These are phyloP conservation scores for Chrysocyon brachyurus DNA, from an alignment of 2,797 vertebrate genomes.

Conservation along the genomic window DNA sequence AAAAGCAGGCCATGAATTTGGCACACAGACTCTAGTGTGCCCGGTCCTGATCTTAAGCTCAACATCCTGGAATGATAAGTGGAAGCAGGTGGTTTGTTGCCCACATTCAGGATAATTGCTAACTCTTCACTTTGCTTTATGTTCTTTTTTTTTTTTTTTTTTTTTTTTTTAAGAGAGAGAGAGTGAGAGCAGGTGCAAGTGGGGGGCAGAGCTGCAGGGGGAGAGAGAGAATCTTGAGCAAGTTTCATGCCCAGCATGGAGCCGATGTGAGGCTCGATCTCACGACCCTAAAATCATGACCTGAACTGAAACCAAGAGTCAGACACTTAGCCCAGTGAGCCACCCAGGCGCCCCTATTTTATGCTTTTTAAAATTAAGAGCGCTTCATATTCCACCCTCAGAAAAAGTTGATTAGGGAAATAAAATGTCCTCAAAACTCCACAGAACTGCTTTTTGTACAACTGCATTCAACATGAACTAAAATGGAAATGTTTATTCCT, in stretches of 20 bases:
- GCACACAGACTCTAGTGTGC: not conserved
- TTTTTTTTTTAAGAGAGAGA: not conserved
- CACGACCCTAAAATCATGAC: not conserved
- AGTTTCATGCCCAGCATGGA: not conserved
- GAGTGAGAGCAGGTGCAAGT: not conserved
- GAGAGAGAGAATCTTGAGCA: not conserved
- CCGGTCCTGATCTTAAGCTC: not conserved
- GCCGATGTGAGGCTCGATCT: not conserved
- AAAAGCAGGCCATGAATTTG: not conserved
- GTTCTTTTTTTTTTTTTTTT: not conserved
- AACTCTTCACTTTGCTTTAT: not conserved
- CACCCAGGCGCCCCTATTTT: not conserved
- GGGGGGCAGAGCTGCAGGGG: not conserved
- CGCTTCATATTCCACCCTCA: not conserved
- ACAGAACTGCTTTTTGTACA: not conserved
- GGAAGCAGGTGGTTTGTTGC: not conserved
- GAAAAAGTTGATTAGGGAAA: constrained; percentile 3
- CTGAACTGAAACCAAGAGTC: not conserved
- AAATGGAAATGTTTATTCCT: not conserved
- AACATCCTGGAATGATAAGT: constrained; percentile 25
- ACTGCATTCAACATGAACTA: not conserved
- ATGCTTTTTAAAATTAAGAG: constrained; percentile 21
- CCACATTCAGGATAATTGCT: not conserved
- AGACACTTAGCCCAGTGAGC: not conserved
- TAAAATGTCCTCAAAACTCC: not conserved